Percentiles rank a stretch among this genome's conserved stretches.
Evolutionary conservation across 2,113 vertebrate species (phyloP).

Genomic region (Aythya baeri): DNA sequence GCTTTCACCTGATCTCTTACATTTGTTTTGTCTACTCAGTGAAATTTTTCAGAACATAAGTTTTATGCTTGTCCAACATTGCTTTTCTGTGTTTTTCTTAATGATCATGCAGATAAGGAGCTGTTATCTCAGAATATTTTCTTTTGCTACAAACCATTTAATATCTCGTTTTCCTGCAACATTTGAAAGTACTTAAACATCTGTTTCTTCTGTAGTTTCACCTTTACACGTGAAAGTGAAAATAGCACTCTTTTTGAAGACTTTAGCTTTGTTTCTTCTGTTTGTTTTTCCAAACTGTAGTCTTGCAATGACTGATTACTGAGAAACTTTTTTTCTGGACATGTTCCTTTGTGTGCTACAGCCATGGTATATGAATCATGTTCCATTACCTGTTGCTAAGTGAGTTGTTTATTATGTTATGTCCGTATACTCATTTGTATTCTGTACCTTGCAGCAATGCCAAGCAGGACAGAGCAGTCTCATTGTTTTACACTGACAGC

Average conservation of each 20-base stretch:
- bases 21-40: neutral
- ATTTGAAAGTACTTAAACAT: neutral
- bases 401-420: neutral
- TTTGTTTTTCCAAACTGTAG: neutral
- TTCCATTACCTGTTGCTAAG: neutral
- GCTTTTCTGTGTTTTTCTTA: neutral
- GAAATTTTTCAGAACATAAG: neutral
- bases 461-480: neutral
- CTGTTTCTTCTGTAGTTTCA: neutral
- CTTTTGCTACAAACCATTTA: neutral
- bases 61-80: neutral
- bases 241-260: neutral
- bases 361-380: neutral
- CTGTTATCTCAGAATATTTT: neutral
- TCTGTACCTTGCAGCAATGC: neutral
- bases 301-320: neutral
- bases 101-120: neutral
- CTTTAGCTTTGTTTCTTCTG: neutral
- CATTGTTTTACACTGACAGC: neutral
- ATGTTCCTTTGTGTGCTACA: neutral
- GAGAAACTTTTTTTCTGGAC: neutral
- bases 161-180: neutral
- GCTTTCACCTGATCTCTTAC: neutral
- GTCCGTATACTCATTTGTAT: neutral
- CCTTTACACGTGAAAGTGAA: neutral